Evolutionary conservation across 2,113 vertebrate genomes (phyloP).

Genomic region (Zootoca vivipara): DNA sequence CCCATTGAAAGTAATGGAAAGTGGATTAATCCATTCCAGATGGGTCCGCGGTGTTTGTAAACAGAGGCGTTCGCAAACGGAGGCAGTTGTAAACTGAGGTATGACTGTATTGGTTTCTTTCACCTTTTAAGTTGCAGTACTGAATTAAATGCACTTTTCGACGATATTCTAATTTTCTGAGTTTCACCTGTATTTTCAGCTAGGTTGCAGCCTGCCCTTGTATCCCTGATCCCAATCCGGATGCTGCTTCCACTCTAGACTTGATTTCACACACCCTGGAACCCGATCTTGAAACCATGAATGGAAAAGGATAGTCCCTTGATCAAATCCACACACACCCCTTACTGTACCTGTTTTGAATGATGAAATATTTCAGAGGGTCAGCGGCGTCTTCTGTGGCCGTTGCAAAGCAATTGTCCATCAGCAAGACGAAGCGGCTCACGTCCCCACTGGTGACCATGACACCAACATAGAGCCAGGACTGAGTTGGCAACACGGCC

Average conservation of each 20-base stretch:
- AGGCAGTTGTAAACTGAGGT: too few relatives aligned
- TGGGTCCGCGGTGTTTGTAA: too few relatives aligned
- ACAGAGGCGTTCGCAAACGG: too few relatives aligned
- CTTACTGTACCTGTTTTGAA: slow-evolving; percentile 55
- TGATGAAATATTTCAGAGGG: slow-evolving; percentile 66
- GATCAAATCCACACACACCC: neutral
- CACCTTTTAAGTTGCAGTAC: too few relatives aligned
- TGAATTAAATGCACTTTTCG: too few relatives aligned
- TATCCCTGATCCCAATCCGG: neutral
- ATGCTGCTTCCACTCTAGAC: neutral
- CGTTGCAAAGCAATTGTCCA: slow-evolving; percentile 68
- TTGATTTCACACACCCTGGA: neutral
- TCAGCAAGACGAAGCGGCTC: slow-evolving; percentile 53
- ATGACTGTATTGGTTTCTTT: too few relatives aligned
- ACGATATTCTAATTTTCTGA: too few relatives aligned
- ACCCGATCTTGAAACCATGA: neutral
- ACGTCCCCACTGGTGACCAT: slow-evolving; percentile 52
- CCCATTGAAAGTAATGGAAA: too few relatives aligned
- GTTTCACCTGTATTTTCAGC: too few relatives aligned
- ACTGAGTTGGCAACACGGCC: slow-evolving; percentile 41
- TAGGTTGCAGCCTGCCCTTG: neutral
- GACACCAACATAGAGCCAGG: slow-evolving; percentile 61
- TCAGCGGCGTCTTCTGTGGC: slow-evolving; percentile 50
- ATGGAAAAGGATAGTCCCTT: neutral
- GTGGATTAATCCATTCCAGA: too few relatives aligned